Evolutionary conservation across 2,888 invertebrate genomes (phyloP), one percentile per base, ranked within the genome.

Genomic region (Hyposoter dolosus): DNA sequence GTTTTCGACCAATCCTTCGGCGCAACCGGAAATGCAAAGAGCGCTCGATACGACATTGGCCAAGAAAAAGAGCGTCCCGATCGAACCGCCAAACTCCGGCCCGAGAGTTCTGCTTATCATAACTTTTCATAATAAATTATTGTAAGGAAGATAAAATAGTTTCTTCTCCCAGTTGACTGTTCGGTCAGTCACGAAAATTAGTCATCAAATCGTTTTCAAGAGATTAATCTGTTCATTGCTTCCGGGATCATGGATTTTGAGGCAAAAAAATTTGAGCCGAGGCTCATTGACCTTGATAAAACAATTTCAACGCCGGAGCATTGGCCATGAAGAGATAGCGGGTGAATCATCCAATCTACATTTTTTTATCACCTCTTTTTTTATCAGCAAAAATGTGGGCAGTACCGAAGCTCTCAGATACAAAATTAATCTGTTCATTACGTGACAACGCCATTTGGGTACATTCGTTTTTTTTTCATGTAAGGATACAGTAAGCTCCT

Each of bases 91-190:
- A 95, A 99, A 99, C 95, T 99, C 99, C 0, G 99, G 98, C 28
- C 99, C 99, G 71, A 99, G 95, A 0, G 99, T 99, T 91, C 99
- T 96, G 94, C 99, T 99, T 89, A 99, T 99, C 99, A 99, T 99
- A 95, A 99, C 99, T 99, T n/a, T 56, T 45, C 9, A 53, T 23
- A 85, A 81, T 68, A 88, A 77, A 81, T 81, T 66, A 74, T 83
- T 43, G 43, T 68, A 53, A 74, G 71, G 15, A 74, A 72, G 76
- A 76, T 74, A 40, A 53, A 40, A 65, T 60, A 68, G 19, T 12
- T 43, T 23, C n/a, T 5, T 10, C 2, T 0, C 6, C 23, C 60
- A 28, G 2, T n/a, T 53, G 19, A 6, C 6, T 19, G 50, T 17
- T 50, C 50, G n/a, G 50, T 56, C 10, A 28, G 56, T 12, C 23